Percentiles rank a stretch among this genome's conserved stretches.
phyloP scores from a whole-genome alignment of 2,113 vertebrate species.

The Cyprinus carpio region DNA sequence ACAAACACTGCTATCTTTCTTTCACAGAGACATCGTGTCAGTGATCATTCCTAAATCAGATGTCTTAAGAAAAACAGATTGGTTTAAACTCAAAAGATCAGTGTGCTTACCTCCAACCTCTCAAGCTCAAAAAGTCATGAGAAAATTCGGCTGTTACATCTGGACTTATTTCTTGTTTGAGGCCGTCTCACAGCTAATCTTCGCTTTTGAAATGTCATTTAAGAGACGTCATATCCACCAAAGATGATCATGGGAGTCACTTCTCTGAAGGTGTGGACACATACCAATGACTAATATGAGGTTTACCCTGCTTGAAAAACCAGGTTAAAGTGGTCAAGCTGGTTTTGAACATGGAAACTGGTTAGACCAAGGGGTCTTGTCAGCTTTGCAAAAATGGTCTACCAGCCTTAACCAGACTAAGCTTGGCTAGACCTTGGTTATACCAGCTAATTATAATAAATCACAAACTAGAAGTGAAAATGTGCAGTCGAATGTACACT shows the following conservation, averaged over 20 bases:
- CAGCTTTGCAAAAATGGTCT: not conserved
- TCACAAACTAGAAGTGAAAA: not conserved
- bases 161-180: not conserved
- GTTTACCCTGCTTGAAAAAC: conserved; percentile 1
- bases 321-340: conserved; percentile 1
- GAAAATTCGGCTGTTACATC: not conserved
- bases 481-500: not conserved
- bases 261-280: not conserved
- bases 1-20: not conserved
- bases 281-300: not conserved
- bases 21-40: not conserved
- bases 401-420: not conserved
- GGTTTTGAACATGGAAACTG: not conserved
- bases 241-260: not conserved
- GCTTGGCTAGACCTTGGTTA: not conserved
- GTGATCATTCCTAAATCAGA: not conserved
- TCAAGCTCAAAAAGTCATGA: conserved; percentile 1
- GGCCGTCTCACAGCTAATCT: not conserved
- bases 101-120: not conserved
- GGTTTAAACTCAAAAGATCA: not conserved
- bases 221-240: not conserved
- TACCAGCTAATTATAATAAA: not conserved
- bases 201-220: not conserved
- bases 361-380: not conserved
- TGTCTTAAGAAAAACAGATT: not conserved